Evolutionary conservation across 92 coral and sea anemone species (phyloP), one percentile per base, ranked within the genome.

Genomic region (Heteractis magnifica): DNA sequence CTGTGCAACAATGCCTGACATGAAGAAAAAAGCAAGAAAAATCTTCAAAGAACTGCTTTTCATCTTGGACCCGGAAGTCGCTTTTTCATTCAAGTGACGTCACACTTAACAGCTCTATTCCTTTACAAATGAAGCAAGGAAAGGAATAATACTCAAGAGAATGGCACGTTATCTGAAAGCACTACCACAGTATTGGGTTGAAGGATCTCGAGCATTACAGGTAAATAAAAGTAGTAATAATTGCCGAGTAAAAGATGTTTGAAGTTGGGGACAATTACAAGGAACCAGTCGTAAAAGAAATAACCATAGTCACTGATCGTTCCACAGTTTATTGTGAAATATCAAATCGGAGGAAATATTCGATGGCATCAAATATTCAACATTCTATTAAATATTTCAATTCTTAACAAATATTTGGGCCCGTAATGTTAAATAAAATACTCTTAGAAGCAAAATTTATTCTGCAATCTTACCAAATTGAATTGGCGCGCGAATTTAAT

Each of bases 371-470:
- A 52, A 52, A 76, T 76, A 76, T 76, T 52, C 23, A 21, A 8
- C 16, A 20, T 76, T 76, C 79, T 49, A 6, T 76, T 76, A 76
- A 76, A 76, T 76, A 76, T 49, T 76, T 21, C 48, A 52, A 12
- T 20, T 76, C 41, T 76, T 76, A 76, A 55, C 79, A 51, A 76
- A 50, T 52, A 68, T 68, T 26, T 20, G 16, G 49, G 11, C 49
- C 26, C 49, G 20, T 68, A 2, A 68, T 68, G 2, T 75, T 76
- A 76, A 76, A 76, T 76, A 76, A 52, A 76, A 76, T 76, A 52
- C 50, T 76, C 50, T 52, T 51, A 9, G 49, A 68, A 68, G 73
- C 73, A 68, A 68, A 68, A 76, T 76, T 76, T 50, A 76, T 14
- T 76, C 1, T 20, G 49, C 8, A 16, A 44, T 74, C 12, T 68